These are phyloP conservation scores for Diprion similis DNA, from an alignment of 1,140 invertebrate species.

Conservation along the genomic window DNA sequence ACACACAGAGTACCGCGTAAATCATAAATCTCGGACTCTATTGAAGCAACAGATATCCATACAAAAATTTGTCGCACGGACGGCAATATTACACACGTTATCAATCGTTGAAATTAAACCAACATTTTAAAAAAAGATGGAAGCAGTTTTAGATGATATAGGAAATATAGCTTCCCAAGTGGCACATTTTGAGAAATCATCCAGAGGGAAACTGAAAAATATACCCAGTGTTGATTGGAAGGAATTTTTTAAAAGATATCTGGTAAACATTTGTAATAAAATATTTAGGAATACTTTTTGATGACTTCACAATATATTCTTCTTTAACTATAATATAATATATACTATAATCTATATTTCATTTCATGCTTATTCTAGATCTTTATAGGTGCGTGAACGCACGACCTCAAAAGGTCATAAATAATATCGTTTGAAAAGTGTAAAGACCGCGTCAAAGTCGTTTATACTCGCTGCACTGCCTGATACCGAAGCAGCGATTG, in stretches of 20 bases:
- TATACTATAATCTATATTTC: background rate
- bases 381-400: background rate
- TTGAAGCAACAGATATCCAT: background rate
- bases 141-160: background rate
- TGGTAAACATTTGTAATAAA: too few species aligned
- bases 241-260: too few species aligned
- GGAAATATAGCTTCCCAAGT: background rate
- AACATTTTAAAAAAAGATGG: background rate
- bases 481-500: too few species aligned
- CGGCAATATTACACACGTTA: background rate
- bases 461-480: too few species aligned
- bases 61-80: background rate
- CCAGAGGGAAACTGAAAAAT: too few species aligned
- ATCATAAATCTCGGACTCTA: background rate
- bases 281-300: too few species aligned
- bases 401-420: background rate
- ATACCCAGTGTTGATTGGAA: too few species aligned
- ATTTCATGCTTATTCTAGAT: background rate
- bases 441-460: too few species aligned
- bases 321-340: too few species aligned
- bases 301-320: too few species aligned
- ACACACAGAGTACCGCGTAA: background rate
- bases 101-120: background rate
- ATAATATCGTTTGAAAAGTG: background rate
- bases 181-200: too few species aligned